phyloP scores from a whole-genome alignment of 2,797 vertebrate species.

The Distichodus sexfasciatus region DNA sequence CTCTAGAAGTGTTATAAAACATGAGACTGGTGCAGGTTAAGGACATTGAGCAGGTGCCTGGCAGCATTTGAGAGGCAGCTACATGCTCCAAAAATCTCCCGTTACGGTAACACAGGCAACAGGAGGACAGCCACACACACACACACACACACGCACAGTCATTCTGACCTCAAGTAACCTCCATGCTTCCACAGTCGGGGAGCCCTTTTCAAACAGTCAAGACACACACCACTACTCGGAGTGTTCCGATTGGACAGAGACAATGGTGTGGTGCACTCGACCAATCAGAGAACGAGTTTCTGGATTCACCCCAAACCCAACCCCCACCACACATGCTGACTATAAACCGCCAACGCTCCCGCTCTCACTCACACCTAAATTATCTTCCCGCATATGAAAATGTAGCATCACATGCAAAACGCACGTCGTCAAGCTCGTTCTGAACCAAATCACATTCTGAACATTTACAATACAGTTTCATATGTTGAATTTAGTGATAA shows the following conservation, averaged over 20 bases:
- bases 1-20: too few relatives aligned
- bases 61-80: too few relatives aligned
- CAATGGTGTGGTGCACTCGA: constrained; percentile 68
- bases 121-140: neutral
- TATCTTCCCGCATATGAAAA: too few relatives aligned
- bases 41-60: too few relatives aligned
- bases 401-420: neutral
- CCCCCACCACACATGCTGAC: neutral
- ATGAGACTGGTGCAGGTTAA: too few relatives aligned
- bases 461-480: too few relatives aligned
- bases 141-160: neutral
- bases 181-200: neutral
- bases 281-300: constrained; percentile 57
- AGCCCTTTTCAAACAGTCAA: constrained; percentile 1
- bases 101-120: too few relatives aligned
- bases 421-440: too few relatives aligned
- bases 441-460: too few relatives aligned
- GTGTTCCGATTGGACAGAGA: constrained; percentile 48
- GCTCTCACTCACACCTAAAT: neutral
- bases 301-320: neutral
- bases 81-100: too few relatives aligned
- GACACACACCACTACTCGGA: constrained; percentile 7
- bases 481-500: too few relatives aligned
- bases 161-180: neutral
- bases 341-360: neutral